A percentile compares a stretch with the other conserved stretches of the same genome.
Evolutionary conservation across 1,140 invertebrate genomes (phyloP).

Genomic region (Microplitis demolitor): DNA sequence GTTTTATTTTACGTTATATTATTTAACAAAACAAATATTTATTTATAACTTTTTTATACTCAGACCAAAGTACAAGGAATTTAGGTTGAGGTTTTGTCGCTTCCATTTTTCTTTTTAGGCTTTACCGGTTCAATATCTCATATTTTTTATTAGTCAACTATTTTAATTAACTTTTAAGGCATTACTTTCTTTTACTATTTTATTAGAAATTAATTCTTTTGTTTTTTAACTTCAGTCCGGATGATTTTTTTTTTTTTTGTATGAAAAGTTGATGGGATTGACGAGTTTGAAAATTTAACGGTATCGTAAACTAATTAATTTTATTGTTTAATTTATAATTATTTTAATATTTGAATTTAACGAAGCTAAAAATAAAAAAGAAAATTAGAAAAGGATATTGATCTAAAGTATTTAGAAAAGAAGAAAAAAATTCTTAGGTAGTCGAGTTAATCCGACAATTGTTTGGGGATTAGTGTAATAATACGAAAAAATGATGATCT

Average conservation of each 20-base stretch:
- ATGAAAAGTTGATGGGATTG: too few relatives aligned
- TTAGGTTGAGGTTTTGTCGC: slow-evolving; percentile 14
- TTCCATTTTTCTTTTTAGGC: background rate
- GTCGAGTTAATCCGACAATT: background rate
- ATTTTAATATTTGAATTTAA: too few relatives aligned
- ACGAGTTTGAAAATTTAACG: too few relatives aligned
- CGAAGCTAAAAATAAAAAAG: too few relatives aligned
- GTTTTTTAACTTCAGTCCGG: background rate
- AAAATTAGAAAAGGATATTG: background rate
- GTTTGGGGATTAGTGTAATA: background rate
- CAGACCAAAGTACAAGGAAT: slow-evolving; percentile 26
- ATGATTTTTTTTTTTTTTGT: too few relatives aligned
- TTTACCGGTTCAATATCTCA: background rate
- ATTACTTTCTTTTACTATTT: background rate
- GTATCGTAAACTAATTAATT: too few relatives aligned
- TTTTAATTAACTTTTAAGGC: background rate
- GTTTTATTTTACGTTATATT: background rate
- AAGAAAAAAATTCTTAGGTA: too few relatives aligned
- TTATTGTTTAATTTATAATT: too few relatives aligned
- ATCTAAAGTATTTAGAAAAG: too few relatives aligned
- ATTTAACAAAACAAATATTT: background rate
- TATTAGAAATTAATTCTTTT: background rate
- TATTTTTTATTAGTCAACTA: background rate
- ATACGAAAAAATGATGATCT: background rate
- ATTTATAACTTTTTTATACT: slow-evolving; percentile 17